These are phyloP conservation scores for Drosophila prolongata DNA, from an alignment of 2,888 invertebrate species.

Conservation along the genomic window DNA sequence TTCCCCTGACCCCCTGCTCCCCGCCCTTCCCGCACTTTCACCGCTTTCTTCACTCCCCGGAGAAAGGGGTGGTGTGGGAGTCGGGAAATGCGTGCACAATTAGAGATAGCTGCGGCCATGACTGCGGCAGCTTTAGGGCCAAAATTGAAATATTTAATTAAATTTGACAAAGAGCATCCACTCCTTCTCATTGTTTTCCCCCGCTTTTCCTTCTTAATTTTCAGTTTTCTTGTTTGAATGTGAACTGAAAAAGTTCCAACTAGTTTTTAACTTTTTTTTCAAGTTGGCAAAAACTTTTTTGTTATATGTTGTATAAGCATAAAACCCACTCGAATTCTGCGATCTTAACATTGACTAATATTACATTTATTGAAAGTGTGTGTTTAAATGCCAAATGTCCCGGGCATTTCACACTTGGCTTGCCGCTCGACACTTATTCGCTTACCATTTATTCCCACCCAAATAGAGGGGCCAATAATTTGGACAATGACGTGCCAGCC, in stretches of 20 bases:
- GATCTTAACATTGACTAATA: no score
- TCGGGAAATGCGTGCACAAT: constrained; percentile 57
- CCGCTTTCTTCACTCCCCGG: constrained; percentile 6
- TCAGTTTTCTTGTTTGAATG: background rate
- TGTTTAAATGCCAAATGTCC: background rate
- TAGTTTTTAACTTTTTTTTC: no score
- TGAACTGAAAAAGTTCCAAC: background rate
- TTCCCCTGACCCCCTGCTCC: background rate
- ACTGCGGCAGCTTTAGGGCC: constrained; percentile 25
- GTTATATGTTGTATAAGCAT: no score
- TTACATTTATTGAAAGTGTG: background rate
- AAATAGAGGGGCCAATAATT: constrained; percentile 60
- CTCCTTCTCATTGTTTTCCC: background rate
- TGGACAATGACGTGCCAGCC: constrained; percentile 72
- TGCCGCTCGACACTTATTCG: background rate
- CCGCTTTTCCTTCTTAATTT: background rate
- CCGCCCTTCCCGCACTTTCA: background rate
- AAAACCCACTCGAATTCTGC: no score
- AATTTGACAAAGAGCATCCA: constrained; percentile 41
- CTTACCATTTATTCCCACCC: background rate
- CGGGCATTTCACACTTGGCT: background rate
- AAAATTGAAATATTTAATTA: constrained; percentile 66
- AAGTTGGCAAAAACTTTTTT: no score
- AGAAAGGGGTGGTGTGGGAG: background rate
- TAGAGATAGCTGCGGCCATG: constrained; percentile 53